Evolutionary conservation across 2,113 vertebrate genomes (phyloP).

Genomic region (Aix galericulata): DNA sequence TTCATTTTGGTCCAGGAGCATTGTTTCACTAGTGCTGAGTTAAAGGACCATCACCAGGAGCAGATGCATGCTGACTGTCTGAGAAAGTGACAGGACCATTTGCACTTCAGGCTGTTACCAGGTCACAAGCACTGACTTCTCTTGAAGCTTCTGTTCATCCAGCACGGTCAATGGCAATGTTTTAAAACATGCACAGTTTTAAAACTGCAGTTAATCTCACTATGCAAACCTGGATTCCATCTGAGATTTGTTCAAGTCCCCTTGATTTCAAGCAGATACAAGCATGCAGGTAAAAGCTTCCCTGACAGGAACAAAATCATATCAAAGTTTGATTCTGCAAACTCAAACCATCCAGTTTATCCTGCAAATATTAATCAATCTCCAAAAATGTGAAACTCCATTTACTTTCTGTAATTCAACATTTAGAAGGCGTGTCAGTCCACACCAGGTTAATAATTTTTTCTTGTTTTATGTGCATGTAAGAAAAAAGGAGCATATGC

Average conservation of each 20-base stretch:
- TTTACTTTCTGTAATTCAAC: not conserved
- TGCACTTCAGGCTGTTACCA: rapidly evolving
- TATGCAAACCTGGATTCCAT: not conserved
- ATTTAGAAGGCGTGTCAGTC: not conserved
- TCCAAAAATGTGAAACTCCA: not conserved
- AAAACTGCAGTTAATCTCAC: not conserved
- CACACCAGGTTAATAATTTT: not conserved
- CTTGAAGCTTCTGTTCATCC: not conserved
- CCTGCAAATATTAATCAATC: not conserved
- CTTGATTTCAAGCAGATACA: not conserved
- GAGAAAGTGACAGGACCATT: rapidly evolving
- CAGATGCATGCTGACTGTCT: rapidly evolving
- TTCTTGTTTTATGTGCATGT: not conserved
- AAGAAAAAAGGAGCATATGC: not conserved
- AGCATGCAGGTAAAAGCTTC: not conserved
- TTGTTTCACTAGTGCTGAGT: rapidly evolving
- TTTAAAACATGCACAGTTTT: not conserved
- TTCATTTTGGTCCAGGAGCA: rapidly evolving
- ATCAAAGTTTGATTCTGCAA: not conserved
- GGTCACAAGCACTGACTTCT: rapidly evolving
- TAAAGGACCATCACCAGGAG: rapidly evolving
- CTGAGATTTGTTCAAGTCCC: not conserved
- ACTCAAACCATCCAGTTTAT: not conserved
- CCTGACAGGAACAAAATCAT: not conserved
- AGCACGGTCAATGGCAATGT: not conserved